A percentile compares a stretch with the other conserved stretches of the same genome.
phyloP scores from a whole-genome alignment of 1,140 invertebrate species.

The Asobara japonica region DNA sequence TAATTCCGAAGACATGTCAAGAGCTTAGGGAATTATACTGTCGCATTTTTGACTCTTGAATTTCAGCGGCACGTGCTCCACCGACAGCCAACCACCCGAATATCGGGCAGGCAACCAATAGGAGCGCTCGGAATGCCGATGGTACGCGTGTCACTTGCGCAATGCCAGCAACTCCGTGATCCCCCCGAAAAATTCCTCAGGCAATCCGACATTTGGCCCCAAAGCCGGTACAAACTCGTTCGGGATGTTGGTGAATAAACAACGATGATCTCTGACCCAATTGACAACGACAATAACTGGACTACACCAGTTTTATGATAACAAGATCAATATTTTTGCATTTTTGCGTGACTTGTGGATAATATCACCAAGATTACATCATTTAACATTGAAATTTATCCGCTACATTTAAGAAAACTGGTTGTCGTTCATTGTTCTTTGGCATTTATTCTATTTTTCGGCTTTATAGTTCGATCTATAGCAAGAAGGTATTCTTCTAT shows the following conservation, averaged over 20 bases:
- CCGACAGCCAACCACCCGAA: not conserved
- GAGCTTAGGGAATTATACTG: too few relatives aligned
- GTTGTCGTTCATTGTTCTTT: too few relatives aligned
- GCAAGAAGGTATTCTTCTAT: too few relatives aligned
- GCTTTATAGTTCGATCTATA: too few relatives aligned
- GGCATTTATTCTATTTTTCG: too few relatives aligned
- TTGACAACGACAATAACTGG: not conserved
- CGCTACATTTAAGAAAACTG: too few relatives aligned
- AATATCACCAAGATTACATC: too few relatives aligned
- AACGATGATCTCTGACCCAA: constrained; percentile 3
- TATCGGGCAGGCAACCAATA: not conserved
- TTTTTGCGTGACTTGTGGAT: not conserved
- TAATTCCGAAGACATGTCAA: too few relatives aligned
- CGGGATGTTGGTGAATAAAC: not conserved
- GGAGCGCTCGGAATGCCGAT: not conserved
- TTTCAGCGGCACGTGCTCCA: not conserved
- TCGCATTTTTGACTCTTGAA: not conserved
- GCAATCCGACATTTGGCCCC: not conserved
- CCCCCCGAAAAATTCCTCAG: not conserved
- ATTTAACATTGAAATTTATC: too few relatives aligned
- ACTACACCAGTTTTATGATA: not conserved
- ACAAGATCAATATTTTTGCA: not conserved
- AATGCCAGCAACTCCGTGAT: not conserved
- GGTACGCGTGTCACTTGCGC: not conserved
- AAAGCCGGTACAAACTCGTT: not conserved